These are phyloP conservation scores for Notocelia uddmanniana DNA, from an alignment of 2,888 invertebrate genomes.

Conservation along the genomic window DNA sequence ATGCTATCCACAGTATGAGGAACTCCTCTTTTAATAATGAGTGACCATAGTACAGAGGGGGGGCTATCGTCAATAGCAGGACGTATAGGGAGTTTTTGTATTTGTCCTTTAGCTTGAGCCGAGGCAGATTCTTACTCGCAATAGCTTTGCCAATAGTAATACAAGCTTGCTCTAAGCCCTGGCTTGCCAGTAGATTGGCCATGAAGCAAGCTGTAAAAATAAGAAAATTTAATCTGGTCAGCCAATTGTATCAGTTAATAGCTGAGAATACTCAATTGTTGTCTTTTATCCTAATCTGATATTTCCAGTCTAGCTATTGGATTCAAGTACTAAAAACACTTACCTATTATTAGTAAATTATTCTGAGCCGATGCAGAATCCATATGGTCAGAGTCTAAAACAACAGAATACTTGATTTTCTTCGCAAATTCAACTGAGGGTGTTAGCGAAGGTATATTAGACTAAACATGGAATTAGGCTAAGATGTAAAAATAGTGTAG, in stretches of 20 bases:
- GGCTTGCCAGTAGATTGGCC: slow-evolving; percentile 60
- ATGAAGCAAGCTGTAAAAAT: slow-evolving; percentile 63
- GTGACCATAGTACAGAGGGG: slow-evolving; percentile 48
- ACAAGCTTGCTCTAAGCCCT: slow-evolving; percentile 53
- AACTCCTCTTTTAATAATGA: slow-evolving; percentile 59
- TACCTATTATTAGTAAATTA: slow-evolving; percentile 17
- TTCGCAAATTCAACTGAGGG: too few relatives aligned
- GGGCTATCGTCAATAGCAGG: slow-evolving; percentile 50
- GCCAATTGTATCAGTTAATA: not conserved
- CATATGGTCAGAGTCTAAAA: slow-evolving; percentile 56
- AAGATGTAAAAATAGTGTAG: not conserved
- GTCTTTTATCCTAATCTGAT: not conserved
- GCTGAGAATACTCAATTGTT: not conserved
- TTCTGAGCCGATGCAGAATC: slow-evolving; percentile 9
- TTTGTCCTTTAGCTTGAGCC: slow-evolving; percentile 48
- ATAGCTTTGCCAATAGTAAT: slow-evolving; percentile 47
- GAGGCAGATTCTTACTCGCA: slow-evolving; percentile 35
- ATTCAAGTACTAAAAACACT: not conserved
- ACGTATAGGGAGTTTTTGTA: slow-evolving; percentile 51
- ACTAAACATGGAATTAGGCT: not conserved
- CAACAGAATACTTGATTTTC: slow-evolving; percentile 25
- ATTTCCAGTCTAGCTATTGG: too few relatives aligned
- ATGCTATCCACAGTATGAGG: slow-evolving; percentile 58
- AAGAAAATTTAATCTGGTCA: slow-evolving; percentile 45
- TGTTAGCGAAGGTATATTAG: too few relatives aligned